phyloP scores from a whole-genome alignment of 1,140 invertebrate species.

The Telenomus remus region DNA sequence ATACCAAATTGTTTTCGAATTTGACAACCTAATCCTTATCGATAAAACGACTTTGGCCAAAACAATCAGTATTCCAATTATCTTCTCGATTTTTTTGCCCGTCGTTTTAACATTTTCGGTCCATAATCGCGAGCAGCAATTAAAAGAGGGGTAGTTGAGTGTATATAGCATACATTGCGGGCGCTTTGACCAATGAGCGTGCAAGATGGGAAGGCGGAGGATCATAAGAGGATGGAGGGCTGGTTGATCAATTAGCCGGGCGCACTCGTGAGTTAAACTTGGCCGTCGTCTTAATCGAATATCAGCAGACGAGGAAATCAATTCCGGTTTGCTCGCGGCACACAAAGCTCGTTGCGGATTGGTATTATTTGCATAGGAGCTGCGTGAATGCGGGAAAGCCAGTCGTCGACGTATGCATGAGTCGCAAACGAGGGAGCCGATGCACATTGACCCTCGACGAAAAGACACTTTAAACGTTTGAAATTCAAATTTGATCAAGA shows the following conservation, averaged over 20 bases:
- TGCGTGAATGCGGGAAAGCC: constrained; percentile 16
- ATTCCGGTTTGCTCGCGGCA: constrained; percentile 12
- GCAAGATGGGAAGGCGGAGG: background rate
- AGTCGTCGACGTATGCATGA: constrained; percentile 29
- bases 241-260: constrained; percentile 17
- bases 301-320: constrained; percentile 29
- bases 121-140: too few relatives aligned
- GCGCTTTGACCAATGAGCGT: background rate
- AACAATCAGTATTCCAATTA: too few relatives aligned
- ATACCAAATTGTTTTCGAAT: too few relatives aligned
- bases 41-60: too few relatives aligned
- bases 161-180: too few relatives aligned
- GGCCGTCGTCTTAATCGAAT: constrained; percentile 35
- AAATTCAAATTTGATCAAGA: constrained; percentile 37
- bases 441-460: constrained; percentile 42
- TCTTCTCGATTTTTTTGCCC: too few relatives aligned
- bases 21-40: too few relatives aligned
- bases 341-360: constrained; percentile 16
- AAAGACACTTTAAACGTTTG: constrained; percentile 44
- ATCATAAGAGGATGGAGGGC: constrained; percentile 4
- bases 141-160: too few relatives aligned
- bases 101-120: too few relatives aligned
- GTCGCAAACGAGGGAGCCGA: constrained; percentile 29
- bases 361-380: constrained; percentile 36
- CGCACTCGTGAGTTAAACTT: constrained; percentile 21